Percentiles rank a stretch among this genome's conserved stretches.
Evolutionary conservation across 2,797 vertebrate genomes (phyloP).

Genomic region (Falco cherrug): DNA sequence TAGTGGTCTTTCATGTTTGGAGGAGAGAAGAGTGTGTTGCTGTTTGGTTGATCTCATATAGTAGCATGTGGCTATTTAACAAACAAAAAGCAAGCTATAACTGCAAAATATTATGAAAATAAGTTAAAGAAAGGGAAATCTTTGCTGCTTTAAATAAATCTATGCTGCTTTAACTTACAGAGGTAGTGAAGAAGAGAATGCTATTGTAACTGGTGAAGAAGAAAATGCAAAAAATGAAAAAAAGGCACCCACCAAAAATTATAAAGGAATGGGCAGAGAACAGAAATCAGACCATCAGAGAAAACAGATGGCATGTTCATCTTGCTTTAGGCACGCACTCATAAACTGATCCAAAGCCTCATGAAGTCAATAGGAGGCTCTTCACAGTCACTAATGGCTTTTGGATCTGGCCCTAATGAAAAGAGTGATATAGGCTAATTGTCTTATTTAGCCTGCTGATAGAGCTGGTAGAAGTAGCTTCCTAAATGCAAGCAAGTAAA

Average conservation of each 20-base stretch:
- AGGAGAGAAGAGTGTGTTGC: background rate
- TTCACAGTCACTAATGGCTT: slow-evolving; percentile 8
- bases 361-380: slow-evolving; percentile 7
- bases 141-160: background rate
- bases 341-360: background rate
- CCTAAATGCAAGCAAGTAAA: background rate
- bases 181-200: background rate
- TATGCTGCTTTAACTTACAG: background rate
- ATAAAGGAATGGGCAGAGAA: background rate
- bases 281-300: background rate
- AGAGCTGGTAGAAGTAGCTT: background rate
- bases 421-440: background rate
- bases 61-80: background rate
- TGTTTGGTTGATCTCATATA: background rate
- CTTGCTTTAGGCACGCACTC: background rate
- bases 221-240: background rate
- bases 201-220: background rate
- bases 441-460: background rate
- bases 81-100: background rate
- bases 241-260: background rate
- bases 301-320: slow-evolving; percentile 11
- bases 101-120: background rate
- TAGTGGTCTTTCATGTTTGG: background rate
- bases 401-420: background rate
- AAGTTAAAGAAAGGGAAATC: background rate